A percentile compares a stretch with the other conserved stretches of the same genome.
These are phyloP conservation scores for Callospermophilus lateralis DNA, from an alignment of 2,113 vertebrate genomes.

Conservation along the genomic window DNA sequence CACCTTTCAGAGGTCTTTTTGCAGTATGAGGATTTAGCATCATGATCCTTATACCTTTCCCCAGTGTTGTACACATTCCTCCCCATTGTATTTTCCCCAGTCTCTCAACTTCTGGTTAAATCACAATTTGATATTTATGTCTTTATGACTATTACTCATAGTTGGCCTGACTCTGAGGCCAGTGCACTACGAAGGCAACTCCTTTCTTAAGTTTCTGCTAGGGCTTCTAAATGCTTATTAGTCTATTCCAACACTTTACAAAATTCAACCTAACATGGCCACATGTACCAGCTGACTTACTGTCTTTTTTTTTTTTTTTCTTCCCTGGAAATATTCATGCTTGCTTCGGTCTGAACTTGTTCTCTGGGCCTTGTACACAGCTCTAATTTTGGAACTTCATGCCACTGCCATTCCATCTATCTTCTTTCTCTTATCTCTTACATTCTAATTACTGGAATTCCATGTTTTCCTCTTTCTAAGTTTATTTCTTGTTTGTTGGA, in stretches of 20 bases:
- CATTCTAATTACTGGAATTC: not conserved
- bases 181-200: not conserved
- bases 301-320: not conserved
- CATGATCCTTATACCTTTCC: no score
- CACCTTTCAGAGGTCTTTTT: not conserved
- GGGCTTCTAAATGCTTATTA: not conserved
- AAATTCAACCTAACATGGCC: not conserved
- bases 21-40: not conserved
- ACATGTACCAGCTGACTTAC: not conserved
- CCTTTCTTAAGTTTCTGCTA: not conserved
- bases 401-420: fast-evolving
- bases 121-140: not conserved
- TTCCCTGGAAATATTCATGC: not conserved
- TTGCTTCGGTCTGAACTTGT: no score
- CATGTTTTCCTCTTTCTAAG: not conserved
- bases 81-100: not conserved
- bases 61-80: fast-evolving
- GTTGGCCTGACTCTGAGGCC: not conserved
- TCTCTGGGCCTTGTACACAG: not conserved
- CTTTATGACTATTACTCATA: not conserved
- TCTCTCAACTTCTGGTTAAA: not conserved
- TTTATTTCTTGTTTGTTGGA: not conserved
- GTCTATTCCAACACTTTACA: not conserved
- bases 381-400: not conserved
- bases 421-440: not conserved